phyloP scores from a whole-genome alignment of 30 jellyfish, hydroid and myxozoan genomes.

The Turritopsis rubra region DNA sequence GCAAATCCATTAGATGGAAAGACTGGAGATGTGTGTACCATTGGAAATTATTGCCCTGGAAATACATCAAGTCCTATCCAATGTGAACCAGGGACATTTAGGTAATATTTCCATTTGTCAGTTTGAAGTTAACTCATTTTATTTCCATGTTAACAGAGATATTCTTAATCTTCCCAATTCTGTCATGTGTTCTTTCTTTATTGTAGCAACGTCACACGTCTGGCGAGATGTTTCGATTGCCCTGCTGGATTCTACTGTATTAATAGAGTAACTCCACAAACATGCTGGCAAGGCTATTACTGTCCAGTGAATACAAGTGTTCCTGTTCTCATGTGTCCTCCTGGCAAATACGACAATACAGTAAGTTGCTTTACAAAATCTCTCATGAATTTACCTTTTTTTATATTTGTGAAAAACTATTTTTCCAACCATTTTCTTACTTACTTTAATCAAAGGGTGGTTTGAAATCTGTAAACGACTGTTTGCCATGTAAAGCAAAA shows the following conservation, averaged over 20 bases:
- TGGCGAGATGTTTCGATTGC: constrained; percentile 61
- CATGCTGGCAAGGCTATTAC: constrained; percentile 80
- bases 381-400: neutral
- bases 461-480: constrained; percentile 49
- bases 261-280: constrained; percentile 65
- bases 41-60: constrained; percentile 91
- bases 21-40: constrained; percentile 82
- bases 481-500: constrained; percentile 86
- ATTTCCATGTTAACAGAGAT: neutral
- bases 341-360: constrained; percentile 78
- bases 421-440: neutral
- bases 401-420: too few species aligned
- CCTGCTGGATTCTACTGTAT: constrained; percentile 81
- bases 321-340: constrained; percentile 81
- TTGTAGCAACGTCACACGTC: constrained; percentile 73
- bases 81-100: constrained; percentile 78
- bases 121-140: neutral
- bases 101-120: constrained; percentile 34
- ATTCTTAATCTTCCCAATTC: neutral
- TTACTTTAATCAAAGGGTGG: constrained; percentile 57
- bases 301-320: constrained; percentile 69
- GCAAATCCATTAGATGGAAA: constrained; percentile 67
- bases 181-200: neutral
- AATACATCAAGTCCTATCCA: constrained; percentile 48
- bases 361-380: constrained; percentile 42